These are phyloP conservation scores for Atherinomorus stipes DNA, from an alignment of 2,113 vertebrate genomes.

Conservation along the genomic window DNA sequence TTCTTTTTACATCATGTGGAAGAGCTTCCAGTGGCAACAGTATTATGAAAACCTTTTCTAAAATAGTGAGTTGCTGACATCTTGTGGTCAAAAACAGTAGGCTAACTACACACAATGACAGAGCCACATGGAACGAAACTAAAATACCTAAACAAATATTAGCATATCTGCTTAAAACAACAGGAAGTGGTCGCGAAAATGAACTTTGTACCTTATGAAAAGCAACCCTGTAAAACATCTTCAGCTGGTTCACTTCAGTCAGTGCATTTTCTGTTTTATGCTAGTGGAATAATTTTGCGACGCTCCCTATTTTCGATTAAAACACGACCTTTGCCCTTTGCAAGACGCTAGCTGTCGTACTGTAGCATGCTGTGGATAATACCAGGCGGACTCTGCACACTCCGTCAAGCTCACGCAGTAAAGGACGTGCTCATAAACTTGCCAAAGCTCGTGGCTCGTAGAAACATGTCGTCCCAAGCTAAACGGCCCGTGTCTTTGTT, in stretches of 20 bases:
- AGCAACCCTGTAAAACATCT: not conserved
- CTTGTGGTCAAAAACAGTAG: conserved; percentile 33
- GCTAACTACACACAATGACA: not conserved
- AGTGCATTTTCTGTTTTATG: conserved; percentile 18
- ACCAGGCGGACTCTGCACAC: conserved; percentile 12
- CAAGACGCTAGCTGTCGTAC: not conserved
- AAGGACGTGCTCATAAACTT: conserved; percentile 5
- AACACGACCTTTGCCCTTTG: conserved; percentile 47
- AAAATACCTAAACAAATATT: conserved; percentile 31
- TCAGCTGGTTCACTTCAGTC: fast-evolving
- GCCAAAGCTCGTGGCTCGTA: not conserved
- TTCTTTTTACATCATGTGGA: no score
- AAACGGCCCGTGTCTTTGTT: conserved; percentile 83
- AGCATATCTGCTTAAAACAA: not conserved
- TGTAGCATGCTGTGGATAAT: conserved; percentile 62
- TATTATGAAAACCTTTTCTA: not conserved
- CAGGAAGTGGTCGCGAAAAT: conserved; percentile 31
- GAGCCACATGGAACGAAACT: not conserved
- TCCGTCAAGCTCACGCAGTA: not conserved
- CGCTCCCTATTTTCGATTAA: conserved; percentile 58
- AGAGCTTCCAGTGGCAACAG: no score
- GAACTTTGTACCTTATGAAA: conserved; percentile 46
- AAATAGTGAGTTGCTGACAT: conserved; percentile 35
- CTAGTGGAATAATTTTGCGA: conserved; percentile 43
- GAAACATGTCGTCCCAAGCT: conserved; percentile 71